Evolutionary conservation across 2,113 vertebrate genomes (phyloP).

Genomic region (Passer domesticus): DNA sequence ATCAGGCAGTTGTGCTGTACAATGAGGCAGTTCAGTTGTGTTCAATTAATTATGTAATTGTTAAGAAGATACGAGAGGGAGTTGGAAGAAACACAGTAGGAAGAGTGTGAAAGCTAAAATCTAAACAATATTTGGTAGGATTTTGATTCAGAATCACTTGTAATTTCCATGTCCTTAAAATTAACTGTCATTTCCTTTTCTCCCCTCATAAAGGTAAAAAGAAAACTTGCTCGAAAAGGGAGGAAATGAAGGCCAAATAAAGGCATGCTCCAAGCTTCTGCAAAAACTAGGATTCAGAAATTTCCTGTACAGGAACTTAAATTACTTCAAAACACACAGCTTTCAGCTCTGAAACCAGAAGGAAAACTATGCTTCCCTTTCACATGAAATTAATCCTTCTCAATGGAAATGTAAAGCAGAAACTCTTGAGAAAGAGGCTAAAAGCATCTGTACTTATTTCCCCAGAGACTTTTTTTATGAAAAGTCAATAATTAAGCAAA

Average conservation of each 20-base stretch:
- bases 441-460: slow-evolving; percentile 77
- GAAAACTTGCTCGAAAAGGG: slow-evolving; percentile 71
- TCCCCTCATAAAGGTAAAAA: slow-evolving; percentile 87
- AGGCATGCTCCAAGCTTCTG: slow-evolving; percentile 77
- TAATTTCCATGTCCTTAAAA: not conserved
- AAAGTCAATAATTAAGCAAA: slow-evolving; percentile 87
- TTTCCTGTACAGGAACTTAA: slow-evolving; percentile 75
- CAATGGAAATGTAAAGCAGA: slow-evolving; percentile 74
- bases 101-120: not conserved
- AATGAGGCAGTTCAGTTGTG: not conserved
- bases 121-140: not conserved
- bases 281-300: slow-evolving; percentile 74
- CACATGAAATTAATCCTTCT: slow-evolving; percentile 67
- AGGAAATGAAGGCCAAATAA: slow-evolving; percentile 78
- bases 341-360: slow-evolving; percentile 84
- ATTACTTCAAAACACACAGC: slow-evolving; percentile 82
- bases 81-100: not conserved
- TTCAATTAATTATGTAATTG: not conserved
- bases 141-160: not conserved
- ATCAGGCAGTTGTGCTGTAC: not conserved
- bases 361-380: slow-evolving; percentile 76
- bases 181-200: slow-evolving; percentile 9
- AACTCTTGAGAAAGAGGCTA: slow-evolving; percentile 77
- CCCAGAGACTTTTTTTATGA: slow-evolving; percentile 80
- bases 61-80: not conserved